A percentile compares a stretch with the other conserved stretches of the same genome.
phyloP scores from a whole-genome alignment of 30 jellyfish, hydroid and myxozoan species.

The Aurelia aurita complex sp. Pacific region DNA sequence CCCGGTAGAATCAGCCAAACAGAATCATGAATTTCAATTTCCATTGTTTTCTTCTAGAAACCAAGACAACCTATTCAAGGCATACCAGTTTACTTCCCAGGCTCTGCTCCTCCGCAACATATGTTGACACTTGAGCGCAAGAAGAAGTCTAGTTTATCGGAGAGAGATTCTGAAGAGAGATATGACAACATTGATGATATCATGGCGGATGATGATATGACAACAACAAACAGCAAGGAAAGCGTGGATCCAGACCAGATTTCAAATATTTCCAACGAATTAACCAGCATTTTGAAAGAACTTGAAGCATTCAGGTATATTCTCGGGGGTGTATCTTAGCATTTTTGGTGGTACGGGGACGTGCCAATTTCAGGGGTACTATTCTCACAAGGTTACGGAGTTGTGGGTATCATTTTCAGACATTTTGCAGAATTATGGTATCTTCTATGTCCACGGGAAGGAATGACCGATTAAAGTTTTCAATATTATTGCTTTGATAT shows the following conservation, averaged over 20 bases:
- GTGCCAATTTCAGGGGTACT: no score
- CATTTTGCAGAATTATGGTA: no score
- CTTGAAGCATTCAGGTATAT: constrained; percentile 70
- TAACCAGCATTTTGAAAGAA: constrained; percentile 80
- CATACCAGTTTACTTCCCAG: constrained; percentile 93
- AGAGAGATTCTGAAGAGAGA: constrained; percentile 40
- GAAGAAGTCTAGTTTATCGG: background rate
- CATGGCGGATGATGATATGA: constrained; percentile 28
- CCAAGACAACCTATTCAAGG: constrained; percentile 50
- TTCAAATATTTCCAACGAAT: constrained; percentile 86
- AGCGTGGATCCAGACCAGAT: constrained; percentile 85
- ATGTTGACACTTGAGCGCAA: constrained; percentile 85
- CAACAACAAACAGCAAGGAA: constrained; percentile 56
- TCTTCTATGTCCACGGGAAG: no score
- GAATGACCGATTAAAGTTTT: no score
- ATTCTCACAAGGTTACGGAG: no score
- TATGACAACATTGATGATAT: constrained; percentile 43
- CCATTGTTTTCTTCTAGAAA: background rate
- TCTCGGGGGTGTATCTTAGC: no score
- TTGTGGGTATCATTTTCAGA: no score
- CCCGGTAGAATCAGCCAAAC: no score
- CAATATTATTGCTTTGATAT: no score
- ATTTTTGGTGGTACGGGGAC: no score
- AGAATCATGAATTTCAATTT: no score
- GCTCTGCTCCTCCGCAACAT: constrained; percentile 96